phyloP scores from a whole-genome alignment of 2,797 vertebrate genomes.

The Enteromius argenteus region DNA sequence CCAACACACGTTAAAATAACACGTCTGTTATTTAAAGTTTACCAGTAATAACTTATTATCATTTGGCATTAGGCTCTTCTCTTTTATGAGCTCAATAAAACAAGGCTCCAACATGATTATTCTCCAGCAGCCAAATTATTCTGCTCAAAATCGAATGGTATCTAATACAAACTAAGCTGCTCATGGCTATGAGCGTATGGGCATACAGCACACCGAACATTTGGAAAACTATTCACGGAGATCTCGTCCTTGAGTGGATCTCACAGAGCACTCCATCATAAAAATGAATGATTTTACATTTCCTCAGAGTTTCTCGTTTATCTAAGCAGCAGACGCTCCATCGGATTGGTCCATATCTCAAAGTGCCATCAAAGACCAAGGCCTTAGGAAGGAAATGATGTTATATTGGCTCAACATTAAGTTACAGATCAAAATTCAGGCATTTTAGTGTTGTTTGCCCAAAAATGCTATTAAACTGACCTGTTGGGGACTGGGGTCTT shows the following conservation, averaged over 20 bases:
- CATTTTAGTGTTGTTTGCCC: background rate
- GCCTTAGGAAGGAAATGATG: constrained; percentile 57
- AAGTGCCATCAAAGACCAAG: constrained; percentile 24
- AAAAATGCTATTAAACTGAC: background rate
- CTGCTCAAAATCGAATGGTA: background rate
- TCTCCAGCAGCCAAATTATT: constrained; percentile 4
- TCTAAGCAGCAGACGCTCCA: background rate
- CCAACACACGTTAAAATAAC: constrained; percentile 46
- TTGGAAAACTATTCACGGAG: constrained; percentile 37
- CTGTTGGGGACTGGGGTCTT: background rate
- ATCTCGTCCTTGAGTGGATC: constrained; percentile 23
- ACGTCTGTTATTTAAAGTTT: constrained; percentile 45
- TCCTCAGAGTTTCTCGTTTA: constrained; percentile 62
- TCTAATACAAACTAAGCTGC: background rate
- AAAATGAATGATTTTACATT: constrained; percentile 65
- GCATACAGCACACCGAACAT: constrained; percentile 5
- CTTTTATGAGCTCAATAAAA: constrained; percentile 36
- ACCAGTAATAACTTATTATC: constrained; percentile 20
- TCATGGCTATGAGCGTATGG: background rate
- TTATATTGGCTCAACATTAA: background rate
- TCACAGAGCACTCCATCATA: constrained; percentile 42
- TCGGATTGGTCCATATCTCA: constrained; percentile 24
- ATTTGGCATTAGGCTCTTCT: background rate
- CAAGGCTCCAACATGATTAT: constrained; percentile 20
- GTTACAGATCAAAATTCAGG: background rate